phyloP scores from a whole-genome alignment of 1,140 invertebrate genomes.

The Drosophila chauvacae region DNA sequence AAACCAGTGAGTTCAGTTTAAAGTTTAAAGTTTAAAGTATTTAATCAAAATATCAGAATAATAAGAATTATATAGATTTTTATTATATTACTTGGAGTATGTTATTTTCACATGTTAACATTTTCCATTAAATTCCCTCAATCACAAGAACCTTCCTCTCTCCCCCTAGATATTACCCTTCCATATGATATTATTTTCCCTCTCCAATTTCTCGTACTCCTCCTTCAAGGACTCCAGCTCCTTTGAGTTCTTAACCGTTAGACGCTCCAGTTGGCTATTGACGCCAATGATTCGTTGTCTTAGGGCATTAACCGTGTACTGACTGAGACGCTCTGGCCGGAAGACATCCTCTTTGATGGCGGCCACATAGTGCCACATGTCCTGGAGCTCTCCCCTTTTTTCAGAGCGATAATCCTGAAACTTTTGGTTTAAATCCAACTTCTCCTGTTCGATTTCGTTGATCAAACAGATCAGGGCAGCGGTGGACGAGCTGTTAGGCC shows the following conservation, averaged over 20 bases:
- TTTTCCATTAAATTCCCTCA: background rate
- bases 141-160: background rate
- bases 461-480: conserved; percentile 38
- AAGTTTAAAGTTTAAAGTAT: background rate
- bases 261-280: conserved; percentile 55
- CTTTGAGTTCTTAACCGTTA: conserved; percentile 55
- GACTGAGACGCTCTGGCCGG: conserved; percentile 58
- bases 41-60: background rate
- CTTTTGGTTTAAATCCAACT: conserved; percentile 49
- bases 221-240: conserved; percentile 53
- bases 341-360: conserved; percentile 70
- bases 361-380: conserved; percentile 67
- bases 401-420: conserved; percentile 39
- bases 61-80: background rate
- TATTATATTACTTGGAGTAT: background rate
- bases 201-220: conserved; percentile 58
- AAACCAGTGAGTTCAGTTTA: no score
- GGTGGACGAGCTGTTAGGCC: conserved; percentile 47
- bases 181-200: conserved; percentile 56
- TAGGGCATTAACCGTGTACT: conserved; percentile 59
- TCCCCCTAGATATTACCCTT: conserved; percentile 27
- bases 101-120: background rate
- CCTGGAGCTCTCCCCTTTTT: conserved; percentile 61
- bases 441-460: conserved; percentile 69
- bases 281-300: conserved; percentile 67